Conservation (phyloP, 2,113 vertebrate genomes). For the Apteryx mantelli region DNA sequence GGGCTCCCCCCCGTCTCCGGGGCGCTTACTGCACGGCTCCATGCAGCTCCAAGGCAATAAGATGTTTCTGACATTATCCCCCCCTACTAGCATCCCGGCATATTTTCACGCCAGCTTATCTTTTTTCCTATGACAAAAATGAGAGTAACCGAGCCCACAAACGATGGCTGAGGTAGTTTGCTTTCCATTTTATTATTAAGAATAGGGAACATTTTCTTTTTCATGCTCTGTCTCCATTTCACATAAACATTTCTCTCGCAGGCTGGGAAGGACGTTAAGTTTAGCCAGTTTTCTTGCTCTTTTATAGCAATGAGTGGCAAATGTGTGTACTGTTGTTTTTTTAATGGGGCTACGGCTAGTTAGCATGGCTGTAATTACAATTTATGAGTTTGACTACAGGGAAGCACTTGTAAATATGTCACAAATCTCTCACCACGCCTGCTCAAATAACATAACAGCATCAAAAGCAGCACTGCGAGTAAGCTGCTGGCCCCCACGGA, state of each 20-base stretch:
- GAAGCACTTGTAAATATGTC: conserved; percentile 46
- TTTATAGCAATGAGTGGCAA: conserved; percentile 22
- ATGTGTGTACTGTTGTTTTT: not conserved
- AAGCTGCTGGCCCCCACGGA: not conserved
- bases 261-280: not conserved
- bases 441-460: conserved; percentile 7
- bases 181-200: not conserved
- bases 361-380: conserved; percentile 52
- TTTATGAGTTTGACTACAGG: conserved; percentile 25
- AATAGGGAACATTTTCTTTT: not conserved
- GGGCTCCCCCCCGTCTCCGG: not conserved
- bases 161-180: not conserved
- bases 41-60: not conserved
- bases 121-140: not conserved
- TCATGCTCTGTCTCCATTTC: not conserved
- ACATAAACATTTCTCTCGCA: not conserved
- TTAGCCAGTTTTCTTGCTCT: conserved; percentile 12
- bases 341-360: conserved; percentile 26
- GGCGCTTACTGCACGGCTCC: not conserved
- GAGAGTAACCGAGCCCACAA: not conserved
- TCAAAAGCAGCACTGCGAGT: not conserved
- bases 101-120: not conserved
- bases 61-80: not conserved
- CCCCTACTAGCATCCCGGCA: not conserved
- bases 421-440: conserved; percentile 30